phyloP scores from a whole-genome alignment of 1,140 invertebrate genomes.

The Hyphantria cunea region DNA sequence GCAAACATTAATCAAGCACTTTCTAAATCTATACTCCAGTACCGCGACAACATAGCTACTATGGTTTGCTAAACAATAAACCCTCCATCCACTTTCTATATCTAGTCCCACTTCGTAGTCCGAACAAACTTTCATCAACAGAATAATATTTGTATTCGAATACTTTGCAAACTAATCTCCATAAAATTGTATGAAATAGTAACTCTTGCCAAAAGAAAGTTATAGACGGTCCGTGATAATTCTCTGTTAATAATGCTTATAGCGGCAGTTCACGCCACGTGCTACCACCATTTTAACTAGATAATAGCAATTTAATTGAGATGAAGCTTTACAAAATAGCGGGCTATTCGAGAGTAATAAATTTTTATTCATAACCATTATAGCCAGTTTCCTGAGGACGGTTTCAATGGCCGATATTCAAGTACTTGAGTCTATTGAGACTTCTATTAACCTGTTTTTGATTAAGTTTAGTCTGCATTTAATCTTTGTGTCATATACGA shows the following conservation, averaged over 20 bases:
- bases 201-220: constrained; percentile 25
- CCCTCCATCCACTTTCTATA: too few relatives aligned
- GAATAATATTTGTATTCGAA: neutral
- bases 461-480: neutral
- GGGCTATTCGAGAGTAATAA: constrained; percentile 42
- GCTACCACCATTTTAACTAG: constrained; percentile 39
- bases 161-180: neutral
- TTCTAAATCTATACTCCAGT: too few relatives aligned
- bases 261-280: constrained; percentile 40
- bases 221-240: constrained; percentile 34
- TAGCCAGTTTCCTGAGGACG: constrained; percentile 31
- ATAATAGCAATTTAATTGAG: constrained; percentile 56
- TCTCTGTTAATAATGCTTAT: constrained; percentile 47
- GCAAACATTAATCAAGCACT: too few relatives aligned
- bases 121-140: neutral
- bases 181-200: constrained; percentile 21
- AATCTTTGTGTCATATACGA: too few relatives aligned
- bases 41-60: too few relatives aligned
- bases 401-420: constrained; percentile 22
- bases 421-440: too few relatives aligned
- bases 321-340: constrained; percentile 47
- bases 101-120: too few relatives aligned
- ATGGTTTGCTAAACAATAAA: too few relatives aligned
- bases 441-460: constrained; percentile 12
- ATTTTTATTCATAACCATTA: constrained; percentile 50